phyloP scores from a whole-genome alignment of 2,797 vertebrate species.

The Distichodus sexfasciatus region DNA sequence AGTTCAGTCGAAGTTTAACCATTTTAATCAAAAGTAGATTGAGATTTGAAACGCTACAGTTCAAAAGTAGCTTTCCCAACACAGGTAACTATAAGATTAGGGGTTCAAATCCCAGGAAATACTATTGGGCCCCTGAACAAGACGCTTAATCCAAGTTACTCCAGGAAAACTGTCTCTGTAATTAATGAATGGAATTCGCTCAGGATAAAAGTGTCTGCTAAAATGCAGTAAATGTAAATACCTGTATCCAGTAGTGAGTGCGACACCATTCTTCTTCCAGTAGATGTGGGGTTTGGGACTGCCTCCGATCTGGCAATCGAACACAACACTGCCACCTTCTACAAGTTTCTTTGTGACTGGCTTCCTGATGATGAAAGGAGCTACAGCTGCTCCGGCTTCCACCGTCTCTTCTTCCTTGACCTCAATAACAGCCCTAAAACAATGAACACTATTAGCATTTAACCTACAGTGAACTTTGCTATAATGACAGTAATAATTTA shows the following conservation, averaged over 20 bases:
- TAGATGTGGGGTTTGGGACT: slow-evolving; percentile 85
- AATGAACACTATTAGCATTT: not conserved
- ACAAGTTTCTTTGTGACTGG: slow-evolving; percentile 80
- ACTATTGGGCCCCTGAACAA: too few species aligned
- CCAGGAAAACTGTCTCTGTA: too few species aligned
- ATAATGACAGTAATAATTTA: not conserved
- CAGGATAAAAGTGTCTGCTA: too few species aligned
- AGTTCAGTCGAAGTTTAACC: too few species aligned
- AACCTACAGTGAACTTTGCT: not conserved
- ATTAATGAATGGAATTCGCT: too few species aligned
- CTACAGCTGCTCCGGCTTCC: slow-evolving; percentile 70
- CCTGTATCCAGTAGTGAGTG: slow-evolving; percentile 89
- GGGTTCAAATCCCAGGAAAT: too few species aligned
- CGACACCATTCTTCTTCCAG: slow-evolving; percentile 88
- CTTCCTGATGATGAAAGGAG: slow-evolving; percentile 82
- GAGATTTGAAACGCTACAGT: too few species aligned
- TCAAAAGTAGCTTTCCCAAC: too few species aligned
- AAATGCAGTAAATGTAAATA: too few species aligned
- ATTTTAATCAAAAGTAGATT: too few species aligned
- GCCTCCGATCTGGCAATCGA: slow-evolving; percentile 85
- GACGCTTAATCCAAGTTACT: too few species aligned
- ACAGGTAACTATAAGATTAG: too few species aligned
- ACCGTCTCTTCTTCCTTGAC: slow-evolving; percentile 73
- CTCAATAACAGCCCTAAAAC: slow-evolving; percentile 73
- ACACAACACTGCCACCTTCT: slow-evolving; percentile 82